Evolutionary conservation across 2,797 vertebrate genomes (phyloP).

Genomic region (Cossypha polioptera): DNA sequence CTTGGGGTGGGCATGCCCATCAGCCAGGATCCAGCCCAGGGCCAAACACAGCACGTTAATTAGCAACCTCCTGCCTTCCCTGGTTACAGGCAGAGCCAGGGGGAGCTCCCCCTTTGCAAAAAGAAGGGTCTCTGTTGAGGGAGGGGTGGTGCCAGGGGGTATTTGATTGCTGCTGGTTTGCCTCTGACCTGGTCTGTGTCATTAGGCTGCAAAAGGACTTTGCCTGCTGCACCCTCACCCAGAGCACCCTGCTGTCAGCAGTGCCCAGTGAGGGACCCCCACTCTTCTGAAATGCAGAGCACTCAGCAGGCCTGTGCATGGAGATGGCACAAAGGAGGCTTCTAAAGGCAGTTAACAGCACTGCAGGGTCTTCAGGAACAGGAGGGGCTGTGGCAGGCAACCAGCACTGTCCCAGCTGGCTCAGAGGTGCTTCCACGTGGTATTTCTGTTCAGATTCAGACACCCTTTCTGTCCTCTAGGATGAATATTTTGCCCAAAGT

Average conservation of each 20-base stretch:
- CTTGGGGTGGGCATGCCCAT: neutral
- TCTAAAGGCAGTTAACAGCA: neutral
- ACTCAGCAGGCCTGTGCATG: neutral
- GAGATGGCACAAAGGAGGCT: neutral
- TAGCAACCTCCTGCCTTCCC: neutral
- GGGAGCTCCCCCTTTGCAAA: neutral
- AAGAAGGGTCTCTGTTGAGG: neutral
- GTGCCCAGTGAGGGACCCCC: neutral
- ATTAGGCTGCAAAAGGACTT: neutral
- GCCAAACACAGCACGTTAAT: neutral
- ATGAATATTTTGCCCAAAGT: neutral
- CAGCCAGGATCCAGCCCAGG: neutral
- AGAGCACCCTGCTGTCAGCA: neutral
- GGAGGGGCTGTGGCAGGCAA: neutral
- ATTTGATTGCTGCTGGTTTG: neutral
- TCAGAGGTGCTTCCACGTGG: neutral
- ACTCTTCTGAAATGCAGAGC: neutral
- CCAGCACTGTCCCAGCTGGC: neutral
- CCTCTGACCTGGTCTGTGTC: neutral
- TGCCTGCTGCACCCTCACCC: neutral
- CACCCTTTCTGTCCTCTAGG: neutral
- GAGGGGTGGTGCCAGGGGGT: accelerated
- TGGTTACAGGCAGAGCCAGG: neutral
- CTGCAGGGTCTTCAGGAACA: neutral
- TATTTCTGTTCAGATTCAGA: neutral